phyloP scores from a whole-genome alignment of 2,797 vertebrate species.

The Geotrypetes seraphini region DNA sequence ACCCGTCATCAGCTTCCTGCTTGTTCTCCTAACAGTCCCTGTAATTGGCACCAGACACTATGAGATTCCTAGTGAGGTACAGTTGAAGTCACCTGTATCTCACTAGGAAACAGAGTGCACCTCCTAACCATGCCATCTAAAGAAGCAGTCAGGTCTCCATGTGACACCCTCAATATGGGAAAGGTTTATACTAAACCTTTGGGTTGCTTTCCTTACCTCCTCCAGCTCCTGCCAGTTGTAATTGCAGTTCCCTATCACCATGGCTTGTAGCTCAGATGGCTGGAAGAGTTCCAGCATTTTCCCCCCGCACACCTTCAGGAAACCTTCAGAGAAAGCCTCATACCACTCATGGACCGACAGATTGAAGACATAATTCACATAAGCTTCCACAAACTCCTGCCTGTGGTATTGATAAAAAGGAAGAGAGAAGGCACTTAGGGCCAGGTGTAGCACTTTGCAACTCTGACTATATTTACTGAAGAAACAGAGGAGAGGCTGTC shows the following conservation, averaged over 20 bases:
- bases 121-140: too few relatives aligned
- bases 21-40: too few relatives aligned
- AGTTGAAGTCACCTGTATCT: too few relatives aligned
- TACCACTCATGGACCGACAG: constrained; percentile 80
- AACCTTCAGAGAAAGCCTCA: constrained; percentile 82
- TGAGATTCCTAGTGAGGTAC: too few relatives aligned
- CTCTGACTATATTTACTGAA: too few relatives aligned
- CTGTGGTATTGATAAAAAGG: constrained; percentile 42
- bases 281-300: constrained; percentile 90
- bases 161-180: accelerated
- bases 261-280: constrained; percentile 91
- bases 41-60: too few relatives aligned
- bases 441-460: too few relatives aligned
- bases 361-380: constrained; percentile 82
- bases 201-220: constrained; percentile 59
- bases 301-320: constrained; percentile 92
- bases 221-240: constrained; percentile 96
- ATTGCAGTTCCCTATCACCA: constrained; percentile 94
- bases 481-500: neutral
- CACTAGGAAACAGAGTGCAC: too few relatives aligned
- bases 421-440: neutral
- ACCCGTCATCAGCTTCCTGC: too few relatives aligned
- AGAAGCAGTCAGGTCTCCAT: too few relatives aligned
- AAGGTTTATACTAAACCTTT: too few relatives aligned
- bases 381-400: constrained; percentile 88